phyloP scores from a whole-genome alignment of 2,113 vertebrate species.

The Oncorhynchus mykiss region DNA sequence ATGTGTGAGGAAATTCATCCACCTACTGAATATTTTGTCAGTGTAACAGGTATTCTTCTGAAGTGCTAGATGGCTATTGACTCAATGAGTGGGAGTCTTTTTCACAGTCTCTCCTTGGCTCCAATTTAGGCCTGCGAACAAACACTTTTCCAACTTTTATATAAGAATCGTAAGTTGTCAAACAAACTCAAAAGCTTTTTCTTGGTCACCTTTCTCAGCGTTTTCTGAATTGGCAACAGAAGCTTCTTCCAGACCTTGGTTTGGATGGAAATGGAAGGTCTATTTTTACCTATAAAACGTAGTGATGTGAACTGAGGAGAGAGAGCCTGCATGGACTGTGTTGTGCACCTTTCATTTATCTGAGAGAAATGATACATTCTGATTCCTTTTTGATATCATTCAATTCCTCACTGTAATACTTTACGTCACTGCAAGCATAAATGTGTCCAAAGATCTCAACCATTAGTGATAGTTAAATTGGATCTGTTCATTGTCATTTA shows the following conservation, averaged over 20 bases:
- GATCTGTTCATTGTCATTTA: background rate
- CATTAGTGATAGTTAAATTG: no score
- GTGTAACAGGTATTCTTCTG: constrained; percentile 11
- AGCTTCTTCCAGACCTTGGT: constrained; percentile 24
- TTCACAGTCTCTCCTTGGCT: constrained; percentile 62
- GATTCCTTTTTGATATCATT: background rate
- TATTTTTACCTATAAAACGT: constrained; percentile 44
- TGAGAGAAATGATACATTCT: background rate
- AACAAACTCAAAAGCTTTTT: constrained; percentile 30
- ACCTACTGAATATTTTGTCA: constrained; percentile 9
- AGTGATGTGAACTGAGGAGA: constrained; percentile 35
- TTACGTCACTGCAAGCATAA: no score
- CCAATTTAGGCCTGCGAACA: constrained; percentile 46
- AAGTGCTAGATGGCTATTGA: constrained; percentile 46
- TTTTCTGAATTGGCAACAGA: constrained; percentile 41
- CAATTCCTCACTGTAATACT: background rate
- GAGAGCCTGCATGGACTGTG: constrained; percentile 16
- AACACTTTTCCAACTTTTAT: constrained; percentile 35
- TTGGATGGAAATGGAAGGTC: constrained; percentile 18
- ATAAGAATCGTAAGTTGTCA: constrained; percentile 37
- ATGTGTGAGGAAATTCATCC: background rate
- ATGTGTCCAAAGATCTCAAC: no score
- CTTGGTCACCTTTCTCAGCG: constrained; percentile 33
- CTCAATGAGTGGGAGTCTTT: constrained; percentile 59
- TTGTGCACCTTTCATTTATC: constrained; percentile 11